These are phyloP conservation scores for Lasioglossum oenotherae DNA, from an alignment of 2,888 invertebrate species.

Conservation along the genomic window DNA sequence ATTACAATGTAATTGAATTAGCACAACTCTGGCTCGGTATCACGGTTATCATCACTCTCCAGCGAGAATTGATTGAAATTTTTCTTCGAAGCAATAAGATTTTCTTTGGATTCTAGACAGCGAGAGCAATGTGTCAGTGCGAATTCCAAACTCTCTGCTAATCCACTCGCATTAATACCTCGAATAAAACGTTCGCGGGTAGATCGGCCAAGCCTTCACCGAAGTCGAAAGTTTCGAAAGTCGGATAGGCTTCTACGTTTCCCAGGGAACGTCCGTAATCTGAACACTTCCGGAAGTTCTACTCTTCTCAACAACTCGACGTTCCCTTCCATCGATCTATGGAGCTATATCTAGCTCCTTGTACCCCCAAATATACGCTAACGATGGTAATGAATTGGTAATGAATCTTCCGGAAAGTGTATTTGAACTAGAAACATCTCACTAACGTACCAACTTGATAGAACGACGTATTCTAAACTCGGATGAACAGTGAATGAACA, in stretches of 20 bases:
- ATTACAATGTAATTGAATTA: no score
- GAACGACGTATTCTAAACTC: neutral
- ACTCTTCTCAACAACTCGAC: neutral
- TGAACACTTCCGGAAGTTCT: neutral
- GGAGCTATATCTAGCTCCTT: neutral
- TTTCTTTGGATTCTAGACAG: neutral
- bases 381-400: neutral
- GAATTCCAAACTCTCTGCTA: neutral
- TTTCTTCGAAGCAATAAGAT: neutral
- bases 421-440: neutral
- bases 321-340: neutral
- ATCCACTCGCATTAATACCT: conserved; percentile 7
- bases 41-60: no score
- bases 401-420: neutral
- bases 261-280: neutral
- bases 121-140: neutral
- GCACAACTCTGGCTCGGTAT: no score
- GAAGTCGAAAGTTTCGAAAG: conserved; percentile 7
- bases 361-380: neutral
- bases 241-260: conserved; percentile 3
- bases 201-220: neutral
- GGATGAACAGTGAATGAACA: neutral
- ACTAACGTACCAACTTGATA: neutral
- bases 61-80: neutral
- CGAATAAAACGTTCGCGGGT: neutral